Evolutionary conservation across 1,140 invertebrate species (phyloP), one percentile per base, ranked within the genome.

Genomic region (Protaetia brevitarsis): DNA sequence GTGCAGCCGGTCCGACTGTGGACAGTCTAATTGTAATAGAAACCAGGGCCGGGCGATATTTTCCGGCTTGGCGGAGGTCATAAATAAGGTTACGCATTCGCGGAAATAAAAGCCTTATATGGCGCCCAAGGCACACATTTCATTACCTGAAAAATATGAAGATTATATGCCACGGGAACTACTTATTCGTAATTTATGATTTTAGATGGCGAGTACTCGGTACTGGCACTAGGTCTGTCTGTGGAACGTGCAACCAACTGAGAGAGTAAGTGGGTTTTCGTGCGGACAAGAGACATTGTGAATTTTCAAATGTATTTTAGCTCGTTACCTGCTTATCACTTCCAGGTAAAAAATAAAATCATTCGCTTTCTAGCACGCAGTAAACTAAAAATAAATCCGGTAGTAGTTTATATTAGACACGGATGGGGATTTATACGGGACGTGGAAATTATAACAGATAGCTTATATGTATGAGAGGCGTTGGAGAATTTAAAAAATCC

Each of bases 1-100:
- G n/a, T n/a, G n/a, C 31, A 34, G 8, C 31, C 8, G 13, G 8
- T 34, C 1, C 31, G 31, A 51, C 41, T 19, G 41, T 19, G 41
- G 41, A 51, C 41, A 51, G 41, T 51, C 41, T 51, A 51, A 51
- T 51, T 51, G 41, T 51, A 51, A 51, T 51, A 51, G 41, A 51
- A 51, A 51, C 19, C n/a, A n/a, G 41, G 19, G 19, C 19, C 41
- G 26, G 41, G 41, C 26, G 41, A 16, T 51, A 51, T 23, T 51
- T 51, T 23, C 41, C 41, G 41, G 19, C 10, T 10, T 23, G 41
- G 8, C 19, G 41, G 41, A 51, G 26, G 41, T 19, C 16, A 51
- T 51, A 51, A 51, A 51, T 51, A 51, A 51, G 41, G 41, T 23
- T 10, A 51, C 41, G 41, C 41, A 51, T 51, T 51, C 11, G 41